Evolutionary conservation across 1,140 invertebrate genomes (phyloP).

Genomic region (Scaptomyza hsui): DNA sequence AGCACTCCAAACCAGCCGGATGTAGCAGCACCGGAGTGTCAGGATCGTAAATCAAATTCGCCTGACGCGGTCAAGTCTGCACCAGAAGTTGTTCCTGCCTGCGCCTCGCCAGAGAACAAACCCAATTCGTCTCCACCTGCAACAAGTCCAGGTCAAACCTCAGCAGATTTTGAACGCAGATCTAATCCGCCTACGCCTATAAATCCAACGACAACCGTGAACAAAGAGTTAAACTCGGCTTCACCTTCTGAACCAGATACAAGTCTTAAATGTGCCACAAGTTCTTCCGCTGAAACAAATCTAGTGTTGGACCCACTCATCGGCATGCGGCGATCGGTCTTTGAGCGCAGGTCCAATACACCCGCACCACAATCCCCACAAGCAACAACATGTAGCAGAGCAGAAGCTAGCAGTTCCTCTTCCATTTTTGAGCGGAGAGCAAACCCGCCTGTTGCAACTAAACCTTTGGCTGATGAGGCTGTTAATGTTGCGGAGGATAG

Average conservation of each 20-base stretch:
- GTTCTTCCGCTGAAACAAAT: background rate
- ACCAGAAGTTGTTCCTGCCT: background rate
- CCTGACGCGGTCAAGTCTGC: background rate
- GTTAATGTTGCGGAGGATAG: background rate
- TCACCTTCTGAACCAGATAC: background rate
- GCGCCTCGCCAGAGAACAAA: too few relatives aligned
- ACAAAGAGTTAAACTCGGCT: background rate
- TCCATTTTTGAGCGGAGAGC: background rate
- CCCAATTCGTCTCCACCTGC: background rate
- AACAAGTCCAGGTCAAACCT: background rate
- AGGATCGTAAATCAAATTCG: background rate
- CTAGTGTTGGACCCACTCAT: background rate
- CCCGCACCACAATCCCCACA: background rate
- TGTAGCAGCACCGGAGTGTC: background rate
- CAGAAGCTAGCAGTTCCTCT: background rate
- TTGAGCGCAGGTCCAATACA: background rate
- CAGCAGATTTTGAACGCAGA: background rate
- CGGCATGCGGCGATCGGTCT: background rate
- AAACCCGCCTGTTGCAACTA: background rate
- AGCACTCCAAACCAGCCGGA: background rate
- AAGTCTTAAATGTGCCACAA: background rate
- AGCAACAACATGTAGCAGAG: background rate
- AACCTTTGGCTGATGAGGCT: background rate
- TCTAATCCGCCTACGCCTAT: slow-evolving; percentile 3
- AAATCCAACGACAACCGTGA: background rate